Percentiles rank a stretch among this genome's conserved stretches.
phyloP scores from a whole-genome alignment of 2,888 invertebrate genomes.

The Eulithis prunata region DNA sequence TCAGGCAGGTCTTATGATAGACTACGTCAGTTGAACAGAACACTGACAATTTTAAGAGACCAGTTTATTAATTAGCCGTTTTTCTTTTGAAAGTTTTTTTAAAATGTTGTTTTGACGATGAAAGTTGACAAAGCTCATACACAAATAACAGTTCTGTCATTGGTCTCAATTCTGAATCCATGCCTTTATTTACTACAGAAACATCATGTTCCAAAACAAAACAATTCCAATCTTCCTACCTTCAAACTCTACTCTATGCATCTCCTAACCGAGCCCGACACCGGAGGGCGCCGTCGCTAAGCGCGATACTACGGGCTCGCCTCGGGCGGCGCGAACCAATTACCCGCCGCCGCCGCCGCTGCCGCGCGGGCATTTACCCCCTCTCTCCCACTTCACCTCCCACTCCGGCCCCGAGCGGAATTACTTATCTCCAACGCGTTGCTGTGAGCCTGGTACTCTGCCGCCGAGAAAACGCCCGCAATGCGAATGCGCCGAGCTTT shows the following conservation, averaged over 20 bases:
- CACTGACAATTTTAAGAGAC: too few species aligned
- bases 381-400: constrained; percentile 53
- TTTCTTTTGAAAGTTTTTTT: too few species aligned
- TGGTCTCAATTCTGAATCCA: too few species aligned
- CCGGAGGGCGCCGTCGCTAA: constrained; percentile 84
- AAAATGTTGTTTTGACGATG: too few species aligned
- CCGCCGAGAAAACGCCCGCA: constrained; percentile 78
- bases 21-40: too few species aligned
- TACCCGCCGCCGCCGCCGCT: constrained; percentile 80
- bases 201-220: constrained; percentile 27
- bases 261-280: constrained; percentile 68
- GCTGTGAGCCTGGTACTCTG: constrained; percentile 73
- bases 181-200: too few species aligned
- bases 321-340: constrained; percentile 85
- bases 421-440: constrained; percentile 72
- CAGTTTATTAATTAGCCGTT: too few species aligned
- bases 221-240: constrained; percentile 34
- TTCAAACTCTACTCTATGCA: constrained; percentile 57
- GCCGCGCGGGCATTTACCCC: constrained; percentile 79
- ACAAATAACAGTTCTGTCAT: too few species aligned
- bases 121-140: too few species aligned
- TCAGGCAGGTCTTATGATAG: too few species aligned
- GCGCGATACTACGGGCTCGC: constrained; percentile 84
- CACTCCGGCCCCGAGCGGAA: constrained; percentile 58
- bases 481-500: constrained; percentile 72